Base-by-base conservation (phyloP, 1,140 invertebrate genomes). In the Macrobrachium nipponense region DNA sequence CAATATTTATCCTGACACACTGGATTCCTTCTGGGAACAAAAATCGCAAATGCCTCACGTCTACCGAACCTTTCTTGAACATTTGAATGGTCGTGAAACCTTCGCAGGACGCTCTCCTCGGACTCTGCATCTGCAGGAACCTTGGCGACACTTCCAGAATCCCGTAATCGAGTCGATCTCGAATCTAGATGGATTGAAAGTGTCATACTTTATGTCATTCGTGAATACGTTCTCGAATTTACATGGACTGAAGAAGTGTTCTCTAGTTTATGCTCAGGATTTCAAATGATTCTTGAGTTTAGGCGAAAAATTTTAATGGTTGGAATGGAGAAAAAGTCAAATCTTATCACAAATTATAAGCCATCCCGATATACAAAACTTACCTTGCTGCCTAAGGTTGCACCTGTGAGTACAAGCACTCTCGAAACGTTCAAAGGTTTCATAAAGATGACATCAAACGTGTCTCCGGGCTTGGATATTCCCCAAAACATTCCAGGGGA, bases 401-500 rank as follows among this genome's bases (percentile, higher is more conserved):
- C 83, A 20, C 89, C 89, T n/a, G 89, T 89, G 11, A 82, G 72
- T 58, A 89, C 73, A 23, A 87, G 80, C 11, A 89, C 80, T 36
- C 87, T 78, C 2, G 87, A 78, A 4, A 89, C 68, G 17, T 81
- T 72, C 2, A 89, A 70, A 2, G 84, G 85, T 62, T 87, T 43
- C 12, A 80, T 43, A 62, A 89, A 88, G 14, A 89, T 77, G 7
- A 89, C 82, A 58, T 89, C 89, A 58, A 87, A 89, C 7, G 89
- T 87, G 75, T 89, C 89, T 2, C 87, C 87, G 2, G 87, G 81
- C 68, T 82, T 84, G 6, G 87, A 80, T 20, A 89, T 84, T 36
- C 89, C 89, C 89, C 89, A 89, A 75, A 89, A 89, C 87, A 88
- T 88, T 3, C 89, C 89, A 15, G 89, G 89, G 6, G 89, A 88